A percentile compares a stretch with the other conserved stretches of the same genome.
phyloP scores from a whole-genome alignment of 2,888 invertebrate genomes.

The Fabriciana adippe region DNA sequence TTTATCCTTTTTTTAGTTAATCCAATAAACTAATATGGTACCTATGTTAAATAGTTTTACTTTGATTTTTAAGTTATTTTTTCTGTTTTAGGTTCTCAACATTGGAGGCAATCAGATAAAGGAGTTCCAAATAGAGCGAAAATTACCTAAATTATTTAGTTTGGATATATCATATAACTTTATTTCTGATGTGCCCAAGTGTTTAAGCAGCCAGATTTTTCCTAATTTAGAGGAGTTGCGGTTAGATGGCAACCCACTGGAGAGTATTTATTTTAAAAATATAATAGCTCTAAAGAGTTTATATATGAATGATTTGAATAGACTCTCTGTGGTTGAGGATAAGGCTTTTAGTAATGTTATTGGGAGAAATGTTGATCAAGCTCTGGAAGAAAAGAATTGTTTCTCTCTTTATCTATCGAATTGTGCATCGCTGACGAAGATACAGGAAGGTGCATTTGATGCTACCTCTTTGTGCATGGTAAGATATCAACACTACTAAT shows the following conservation, averaged over 20 bases:
- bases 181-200: slow-evolving; percentile 69
- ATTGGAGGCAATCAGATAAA: slow-evolving; percentile 75
- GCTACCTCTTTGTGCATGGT: slow-evolving; percentile 79
- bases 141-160: slow-evolving; percentile 66
- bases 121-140: slow-evolving; percentile 67
- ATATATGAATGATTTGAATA: slow-evolving; percentile 67
- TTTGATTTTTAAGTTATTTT: not conserved
- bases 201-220: slow-evolving; percentile 65
- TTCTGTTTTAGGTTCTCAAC: slow-evolving; percentile 64
- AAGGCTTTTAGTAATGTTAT: slow-evolving; percentile 77
- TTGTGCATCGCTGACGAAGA: slow-evolving; percentile 65
- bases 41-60: too few relatives aligned
- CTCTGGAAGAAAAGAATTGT: slow-evolving; percentile 56
- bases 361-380: slow-evolving; percentile 57
- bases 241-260: slow-evolving; percentile 80
- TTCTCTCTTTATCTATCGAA: slow-evolving; percentile 76
- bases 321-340: slow-evolving; percentile 60
- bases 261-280: slow-evolving; percentile 71
- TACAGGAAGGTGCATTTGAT: slow-evolving; percentile 73
- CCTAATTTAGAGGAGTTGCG: slow-evolving; percentile 75
- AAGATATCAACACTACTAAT: slow-evolving; percentile 46
- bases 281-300: slow-evolving; percentile 70
- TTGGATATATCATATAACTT: slow-evolving; percentile 80
- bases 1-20: not conserved
- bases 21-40: too few relatives aligned